Evolutionary conservation across 2,888 invertebrate genomes (phyloP), one percentile per base, ranked within the genome.

Genomic region (Hypsopygia costalis): DNA sequence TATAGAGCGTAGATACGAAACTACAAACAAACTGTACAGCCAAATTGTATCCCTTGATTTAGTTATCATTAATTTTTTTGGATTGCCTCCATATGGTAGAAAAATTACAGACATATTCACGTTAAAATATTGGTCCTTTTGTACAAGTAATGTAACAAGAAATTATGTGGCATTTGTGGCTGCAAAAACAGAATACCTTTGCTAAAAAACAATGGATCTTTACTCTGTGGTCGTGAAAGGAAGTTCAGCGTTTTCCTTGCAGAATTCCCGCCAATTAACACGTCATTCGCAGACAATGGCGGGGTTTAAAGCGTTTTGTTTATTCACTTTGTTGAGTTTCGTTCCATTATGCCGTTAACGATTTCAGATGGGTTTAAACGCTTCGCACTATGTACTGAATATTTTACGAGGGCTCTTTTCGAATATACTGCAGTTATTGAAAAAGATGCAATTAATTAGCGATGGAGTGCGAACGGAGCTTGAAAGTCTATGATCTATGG

Each of bases 261-360:
- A 64, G 64, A 58, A 67, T 72, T 71, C 74, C 75, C 74, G 69
- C 68, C 81, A 87, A 85, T 87, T 87, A 86, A 68, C 88, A 80
- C 71, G 61, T 74, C 65, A 58, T 69, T 64, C 66, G 61, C 64
- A 63, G 66, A 81, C 81, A 82, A 86, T 83, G 76, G 76, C 69
- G 69, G 68, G 52, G 64, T 69, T 69, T 69, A 66, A 72, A 68
- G 55, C 46, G 62, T 61, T 75, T 72, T 75, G 72, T 80, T 73
- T 77, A 62, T 60, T 52, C 59, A 73, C 70, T 67, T 69, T 71
- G 72, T 71, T 68, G 65, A 58, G 51, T 25, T 57, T 52, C 46
- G 39, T 47, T 38, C 66, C 64, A 79, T 83, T 63, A 81, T 73
- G 55, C 55, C 54, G 51, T 58, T 73, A 72, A 74, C 71, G 59